phyloP scores from a whole-genome alignment of 2,888 invertebrate species.

The Himalopsyche tibetana region DNA sequence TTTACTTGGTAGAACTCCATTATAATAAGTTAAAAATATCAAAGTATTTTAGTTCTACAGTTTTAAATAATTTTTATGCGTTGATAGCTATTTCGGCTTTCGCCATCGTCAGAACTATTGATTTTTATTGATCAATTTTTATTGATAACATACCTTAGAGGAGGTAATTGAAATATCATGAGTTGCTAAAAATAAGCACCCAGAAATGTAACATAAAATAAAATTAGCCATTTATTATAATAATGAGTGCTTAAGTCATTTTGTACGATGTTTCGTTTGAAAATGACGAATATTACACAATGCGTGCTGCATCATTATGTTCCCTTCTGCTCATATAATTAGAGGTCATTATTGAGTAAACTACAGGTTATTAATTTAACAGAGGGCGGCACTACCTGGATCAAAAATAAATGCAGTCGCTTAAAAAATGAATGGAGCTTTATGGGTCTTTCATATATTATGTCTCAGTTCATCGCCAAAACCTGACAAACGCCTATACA shows the following conservation, averaged over 20 bases:
- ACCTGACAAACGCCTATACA: too few species aligned
- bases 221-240: conserved; percentile 22
- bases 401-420: conserved; percentile 18
- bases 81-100: too few species aligned
- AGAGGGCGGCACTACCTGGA: conserved; percentile 1
- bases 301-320: conserved; percentile 24
- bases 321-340: conserved; percentile 31
- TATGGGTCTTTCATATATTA: background rate
- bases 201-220: background rate
- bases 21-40: too few species aligned
- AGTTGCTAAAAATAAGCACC: too few species aligned
- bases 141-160: too few species aligned
- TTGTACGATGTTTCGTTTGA: background rate
- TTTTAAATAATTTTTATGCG: too few species aligned
- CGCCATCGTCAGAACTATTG: too few species aligned
- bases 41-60: too few species aligned
- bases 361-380: conserved; percentile 32
- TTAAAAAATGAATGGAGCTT: conserved; percentile 8
- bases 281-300: conserved; percentile 28
- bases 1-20: too few species aligned
- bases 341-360: conserved; percentile 34
- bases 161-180: background rate
- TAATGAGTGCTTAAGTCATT: background rate
- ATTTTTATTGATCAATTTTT: too few species aligned
- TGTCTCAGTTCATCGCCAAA: too few species aligned